Percentiles rank a stretch among this genome's conserved stretches.
Evolutionary conservation across 2,797 vertebrate species (phyloP).

Genomic region (Mico argentatus): DNA sequence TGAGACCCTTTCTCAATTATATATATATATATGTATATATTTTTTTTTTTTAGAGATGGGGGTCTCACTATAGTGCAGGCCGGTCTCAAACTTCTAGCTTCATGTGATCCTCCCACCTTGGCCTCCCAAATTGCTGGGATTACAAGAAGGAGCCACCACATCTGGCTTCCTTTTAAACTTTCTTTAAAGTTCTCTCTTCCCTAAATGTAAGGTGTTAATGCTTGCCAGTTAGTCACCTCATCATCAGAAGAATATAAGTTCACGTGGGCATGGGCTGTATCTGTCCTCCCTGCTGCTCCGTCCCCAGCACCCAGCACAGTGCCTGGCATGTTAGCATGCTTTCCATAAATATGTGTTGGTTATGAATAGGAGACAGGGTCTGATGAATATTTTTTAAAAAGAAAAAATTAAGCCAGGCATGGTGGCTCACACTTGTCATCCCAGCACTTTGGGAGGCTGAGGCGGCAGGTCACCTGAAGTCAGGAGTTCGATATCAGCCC

Average conservation of each 20-base stretch:
- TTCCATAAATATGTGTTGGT: not conserved
- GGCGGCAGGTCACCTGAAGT: not conserved
- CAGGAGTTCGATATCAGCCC: not conserved
- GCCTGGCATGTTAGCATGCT: not conserved
- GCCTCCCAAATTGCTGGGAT: not conserved
- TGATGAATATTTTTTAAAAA: not conserved
- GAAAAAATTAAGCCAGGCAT: not conserved
- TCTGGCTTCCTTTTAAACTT: not conserved
- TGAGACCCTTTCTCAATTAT: not conserved
- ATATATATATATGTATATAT: too few species aligned
- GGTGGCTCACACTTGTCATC: not conserved
- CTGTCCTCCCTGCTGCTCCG: not conserved
- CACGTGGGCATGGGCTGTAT: not conserved
- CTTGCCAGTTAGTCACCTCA: not conserved
- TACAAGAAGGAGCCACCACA: not conserved
- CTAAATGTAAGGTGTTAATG: not conserved
- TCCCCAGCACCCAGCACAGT: not conserved
- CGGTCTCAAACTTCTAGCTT: not conserved
- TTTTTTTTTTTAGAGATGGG: not conserved
- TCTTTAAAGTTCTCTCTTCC: not conserved
- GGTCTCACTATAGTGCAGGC: not conserved
- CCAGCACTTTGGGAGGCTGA: not conserved
- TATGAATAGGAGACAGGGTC: not conserved
- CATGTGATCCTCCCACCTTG: not conserved
- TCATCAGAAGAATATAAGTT: not conserved